Conservation (phyloP, 2,797 vertebrate genomes). For the Crypturellus tataupa region DNA sequence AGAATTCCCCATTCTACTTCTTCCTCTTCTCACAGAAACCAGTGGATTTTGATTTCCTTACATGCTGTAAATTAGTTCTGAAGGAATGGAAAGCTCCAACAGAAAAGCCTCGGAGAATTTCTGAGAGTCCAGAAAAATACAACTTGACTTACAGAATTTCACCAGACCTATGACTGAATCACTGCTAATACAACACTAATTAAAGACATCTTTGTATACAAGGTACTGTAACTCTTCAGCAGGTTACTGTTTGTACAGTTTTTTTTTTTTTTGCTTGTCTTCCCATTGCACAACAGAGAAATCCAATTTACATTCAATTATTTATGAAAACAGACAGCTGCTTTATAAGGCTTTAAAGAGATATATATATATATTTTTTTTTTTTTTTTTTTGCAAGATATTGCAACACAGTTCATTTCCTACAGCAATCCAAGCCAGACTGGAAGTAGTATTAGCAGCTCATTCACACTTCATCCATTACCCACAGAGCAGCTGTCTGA, state of each 20-base stretch:
- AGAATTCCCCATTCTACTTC: not conserved
- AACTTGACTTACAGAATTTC: not conserved
- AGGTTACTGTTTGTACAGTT: not conserved
- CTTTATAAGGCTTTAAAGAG: not conserved
- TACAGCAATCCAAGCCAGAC: not conserved
- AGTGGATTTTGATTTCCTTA: not conserved
- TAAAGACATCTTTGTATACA: not conserved
- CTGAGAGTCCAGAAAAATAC: constrained; percentile 9
- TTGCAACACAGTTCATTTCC: not conserved
- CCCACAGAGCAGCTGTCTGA: not conserved
- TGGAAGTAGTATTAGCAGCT: not conserved
- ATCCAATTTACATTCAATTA: not conserved
- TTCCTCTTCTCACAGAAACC: constrained; percentile 18
- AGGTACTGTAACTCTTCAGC: constrained; percentile 31
- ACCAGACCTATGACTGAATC: not conserved
- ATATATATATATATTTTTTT: not conserved
- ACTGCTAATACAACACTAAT: constrained; percentile 2
- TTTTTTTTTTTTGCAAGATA: not conserved
- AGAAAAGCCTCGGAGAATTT: rapidly evolving
- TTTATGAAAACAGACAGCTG: not conserved
- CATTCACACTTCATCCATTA: not conserved
- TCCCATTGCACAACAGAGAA: not conserved
- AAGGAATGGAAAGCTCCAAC: constrained; percentile 35
- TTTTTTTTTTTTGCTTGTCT: not conserved
- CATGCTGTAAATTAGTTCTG: not conserved